Conservation (phyloP, 2,113 vertebrate species). For the Ramphastos sulfuratus region DNA sequence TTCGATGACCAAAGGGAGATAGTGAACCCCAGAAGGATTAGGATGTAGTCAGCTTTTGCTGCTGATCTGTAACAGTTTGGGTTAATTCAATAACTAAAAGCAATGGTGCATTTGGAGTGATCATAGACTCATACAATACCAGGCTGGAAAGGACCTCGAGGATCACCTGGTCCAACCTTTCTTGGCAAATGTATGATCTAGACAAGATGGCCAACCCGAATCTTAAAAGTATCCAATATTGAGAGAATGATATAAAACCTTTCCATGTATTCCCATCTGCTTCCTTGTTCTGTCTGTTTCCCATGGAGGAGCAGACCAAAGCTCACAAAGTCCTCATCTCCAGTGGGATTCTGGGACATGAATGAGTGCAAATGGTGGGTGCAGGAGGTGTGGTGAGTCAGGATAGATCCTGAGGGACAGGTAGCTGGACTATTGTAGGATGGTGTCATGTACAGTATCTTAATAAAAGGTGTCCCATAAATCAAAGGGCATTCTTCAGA, state of each 20-base stretch:
- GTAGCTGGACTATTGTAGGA: background rate
- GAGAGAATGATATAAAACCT: background rate
- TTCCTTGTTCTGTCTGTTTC: background rate
- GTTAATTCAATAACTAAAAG: background rate
- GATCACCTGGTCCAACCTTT: background rate
- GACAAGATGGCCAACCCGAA: background rate
- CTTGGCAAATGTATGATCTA: background rate
- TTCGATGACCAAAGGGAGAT: background rate
- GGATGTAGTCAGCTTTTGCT: background rate
- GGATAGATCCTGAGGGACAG: background rate
- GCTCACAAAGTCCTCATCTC: fast-evolving
- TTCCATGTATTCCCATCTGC: background rate
- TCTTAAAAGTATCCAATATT: background rate
- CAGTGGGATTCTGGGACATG: background rate
- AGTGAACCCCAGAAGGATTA: background rate
- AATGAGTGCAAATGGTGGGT: no score
- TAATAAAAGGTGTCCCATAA: background rate
- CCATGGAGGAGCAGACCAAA: background rate
- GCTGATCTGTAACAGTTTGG: background rate
- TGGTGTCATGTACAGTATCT: background rate
- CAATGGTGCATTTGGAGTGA: background rate
- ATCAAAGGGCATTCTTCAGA: no score
- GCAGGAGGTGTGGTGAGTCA: background rate
- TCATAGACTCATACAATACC: background rate
- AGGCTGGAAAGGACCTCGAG: background rate